These are phyloP conservation scores for Ochropleura leucogaster DNA, from an alignment of 2,888 invertebrate genomes.

Conservation along the genomic window DNA sequence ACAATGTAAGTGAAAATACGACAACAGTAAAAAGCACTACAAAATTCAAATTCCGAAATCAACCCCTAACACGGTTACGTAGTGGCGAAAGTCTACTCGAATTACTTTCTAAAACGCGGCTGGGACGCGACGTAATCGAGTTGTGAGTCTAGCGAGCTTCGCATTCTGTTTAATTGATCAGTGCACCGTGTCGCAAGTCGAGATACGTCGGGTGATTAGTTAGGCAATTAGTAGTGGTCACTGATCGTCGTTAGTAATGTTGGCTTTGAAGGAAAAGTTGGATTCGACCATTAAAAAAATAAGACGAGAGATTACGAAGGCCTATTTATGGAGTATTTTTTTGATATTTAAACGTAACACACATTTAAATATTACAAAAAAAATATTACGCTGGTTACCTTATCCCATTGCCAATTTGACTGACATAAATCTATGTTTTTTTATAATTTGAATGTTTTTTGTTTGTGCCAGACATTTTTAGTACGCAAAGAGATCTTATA, in stretches of 20 bases:
- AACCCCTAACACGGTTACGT: constrained; percentile 69
- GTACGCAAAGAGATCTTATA: too few species aligned
- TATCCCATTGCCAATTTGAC: too few species aligned
- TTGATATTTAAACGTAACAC: too few species aligned
- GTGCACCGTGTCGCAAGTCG: constrained; percentile 57
- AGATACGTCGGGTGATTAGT: constrained; percentile 62
- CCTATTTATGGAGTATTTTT: background rate
- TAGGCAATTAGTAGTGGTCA: constrained; percentile 69
- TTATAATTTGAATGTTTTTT: too few species aligned
- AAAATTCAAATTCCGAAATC: constrained; percentile 63
- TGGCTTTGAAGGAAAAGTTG: constrained; percentile 29
- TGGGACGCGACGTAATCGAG: constrained; percentile 73
- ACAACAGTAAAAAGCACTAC: constrained; percentile 34
- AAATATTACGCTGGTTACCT: too few species aligned
- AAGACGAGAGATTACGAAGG: background rate
- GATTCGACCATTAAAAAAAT: background rate
- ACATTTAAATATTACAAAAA: too few species aligned
- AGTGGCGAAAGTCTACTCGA: constrained; percentile 74
- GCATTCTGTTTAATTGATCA: constrained; percentile 75
- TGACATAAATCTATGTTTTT: too few species aligned
- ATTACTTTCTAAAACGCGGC: constrained; percentile 78
- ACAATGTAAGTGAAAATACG: background rate
- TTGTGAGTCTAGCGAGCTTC: constrained; percentile 71
- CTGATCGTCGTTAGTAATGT: constrained; percentile 54
- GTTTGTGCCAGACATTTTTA: too few species aligned